Conservation (phyloP, 2,113 vertebrate genomes). For the Calypte anna region DNA sequence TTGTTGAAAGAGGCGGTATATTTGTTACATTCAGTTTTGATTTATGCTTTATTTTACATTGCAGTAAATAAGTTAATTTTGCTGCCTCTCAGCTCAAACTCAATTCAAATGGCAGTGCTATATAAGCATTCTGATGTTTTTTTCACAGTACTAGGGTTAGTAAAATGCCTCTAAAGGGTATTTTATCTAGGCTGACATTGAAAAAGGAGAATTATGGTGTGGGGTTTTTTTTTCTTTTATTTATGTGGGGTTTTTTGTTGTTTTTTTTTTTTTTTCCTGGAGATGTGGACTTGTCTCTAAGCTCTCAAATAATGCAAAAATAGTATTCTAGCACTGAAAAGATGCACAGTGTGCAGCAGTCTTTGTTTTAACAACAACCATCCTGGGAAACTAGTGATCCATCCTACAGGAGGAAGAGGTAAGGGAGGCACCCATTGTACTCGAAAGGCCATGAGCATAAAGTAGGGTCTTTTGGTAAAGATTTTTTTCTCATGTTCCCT, state of each 20-base stretch:
- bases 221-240: neutral
- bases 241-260: neutral
- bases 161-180: neutral
- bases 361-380: neutral
- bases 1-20: neutral
- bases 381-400: neutral
- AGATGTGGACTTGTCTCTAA: neutral
- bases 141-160: neutral
- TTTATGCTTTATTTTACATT: neutral
- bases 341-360: neutral
- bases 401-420: neutral
- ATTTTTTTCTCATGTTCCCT: neutral
- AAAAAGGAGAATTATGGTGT: neutral
- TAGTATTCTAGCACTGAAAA: neutral
- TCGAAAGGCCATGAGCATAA: neutral
- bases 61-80: neutral
- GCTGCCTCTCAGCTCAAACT: neutral
- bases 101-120: neutral
- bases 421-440: neutral
- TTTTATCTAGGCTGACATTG: neutral
- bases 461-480: neutral
- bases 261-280: neutral
- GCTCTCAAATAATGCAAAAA: neutral
- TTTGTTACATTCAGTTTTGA: neutral
- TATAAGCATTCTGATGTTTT: neutral